phyloP scores from a whole-genome alignment of 2,113 vertebrate genomes.

The Cygnus buccinator region DNA sequence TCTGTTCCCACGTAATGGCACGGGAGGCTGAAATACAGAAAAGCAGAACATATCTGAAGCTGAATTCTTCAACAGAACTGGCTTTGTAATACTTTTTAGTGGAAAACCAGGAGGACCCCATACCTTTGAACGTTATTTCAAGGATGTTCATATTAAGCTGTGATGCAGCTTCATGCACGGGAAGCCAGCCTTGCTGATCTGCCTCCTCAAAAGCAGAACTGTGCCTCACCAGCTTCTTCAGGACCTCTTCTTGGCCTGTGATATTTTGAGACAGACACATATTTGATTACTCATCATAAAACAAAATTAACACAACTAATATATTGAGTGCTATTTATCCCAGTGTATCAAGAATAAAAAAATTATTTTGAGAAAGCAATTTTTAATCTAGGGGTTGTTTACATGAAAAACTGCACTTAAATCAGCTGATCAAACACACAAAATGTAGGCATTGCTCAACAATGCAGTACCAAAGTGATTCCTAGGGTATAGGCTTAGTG shows the following conservation, averaged over 20 bases:
- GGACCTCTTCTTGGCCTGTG: slow-evolving; percentile 83
- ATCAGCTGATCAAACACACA: background rate
- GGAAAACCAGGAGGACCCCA: background rate
- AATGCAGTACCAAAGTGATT: background rate
- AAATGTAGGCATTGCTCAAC: background rate
- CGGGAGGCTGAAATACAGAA: slow-evolving; percentile 81
- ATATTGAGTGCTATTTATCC: background rate
- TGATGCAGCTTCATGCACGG: slow-evolving; percentile 89
- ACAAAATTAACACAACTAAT: background rate
- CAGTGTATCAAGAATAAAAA: background rate
- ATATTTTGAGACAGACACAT: slow-evolving; percentile 11
- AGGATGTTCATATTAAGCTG: slow-evolving; percentile 83
- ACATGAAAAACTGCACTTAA: background rate
- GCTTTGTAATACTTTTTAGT: background rate
- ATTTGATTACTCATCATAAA: background rate
- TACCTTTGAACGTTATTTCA: slow-evolving; percentile 89
- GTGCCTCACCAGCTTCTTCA: slow-evolving; percentile 76
- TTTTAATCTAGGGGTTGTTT: background rate
- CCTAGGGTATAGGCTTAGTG: background rate
- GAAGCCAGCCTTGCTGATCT: slow-evolving; percentile 87
- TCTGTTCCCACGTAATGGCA: slow-evolving; percentile 61
- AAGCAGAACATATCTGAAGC: background rate
- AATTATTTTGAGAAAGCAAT: background rate
- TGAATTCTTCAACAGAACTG: background rate
- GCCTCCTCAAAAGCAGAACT: slow-evolving; percentile 81